Evolutionary conservation across 1,140 invertebrate species (phyloP).

Genomic region (Drosophila cardini): DNA sequence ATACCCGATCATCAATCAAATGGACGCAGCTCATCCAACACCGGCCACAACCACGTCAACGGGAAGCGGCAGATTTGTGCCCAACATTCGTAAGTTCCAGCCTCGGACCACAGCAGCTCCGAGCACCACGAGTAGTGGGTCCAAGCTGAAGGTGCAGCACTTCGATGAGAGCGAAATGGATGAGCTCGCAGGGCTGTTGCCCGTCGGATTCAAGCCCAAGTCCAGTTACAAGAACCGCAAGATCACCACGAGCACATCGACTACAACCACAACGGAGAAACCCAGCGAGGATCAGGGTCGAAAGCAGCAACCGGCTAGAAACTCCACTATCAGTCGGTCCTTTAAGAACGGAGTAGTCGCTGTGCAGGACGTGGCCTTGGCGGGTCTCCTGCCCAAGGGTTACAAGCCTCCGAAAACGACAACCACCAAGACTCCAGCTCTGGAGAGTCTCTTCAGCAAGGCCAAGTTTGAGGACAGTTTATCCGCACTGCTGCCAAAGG

Average conservation of each 20-base stretch:
- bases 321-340: slow-evolving; percentile 80
- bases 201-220: slow-evolving; percentile 87
- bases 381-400: slow-evolving; percentile 87
- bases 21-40: slow-evolving; percentile 62
- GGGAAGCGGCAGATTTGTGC: slow-evolving; percentile 58
- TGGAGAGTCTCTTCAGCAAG: slow-evolving; percentile 70
- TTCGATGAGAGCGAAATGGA: slow-evolving; percentile 89
- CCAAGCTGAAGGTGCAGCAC: slow-evolving; percentile 87
- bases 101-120: slow-evolving; percentile 85
- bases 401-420: slow-evolving; percentile 85
- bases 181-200: slow-evolving; percentile 87
- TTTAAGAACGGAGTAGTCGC: slow-evolving; percentile 73
- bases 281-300: slow-evolving; percentile 25
- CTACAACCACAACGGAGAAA: slow-evolving; percentile 84
- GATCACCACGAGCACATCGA: slow-evolving; percentile 85
- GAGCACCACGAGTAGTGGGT: slow-evolving; percentile 86
- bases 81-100: slow-evolving; percentile 85
- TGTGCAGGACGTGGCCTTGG: slow-evolving; percentile 83
- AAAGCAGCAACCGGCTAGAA: slow-evolving; percentile 66
- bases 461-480: slow-evolving; percentile 76
- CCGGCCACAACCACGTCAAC: slow-evolving; percentile 53
- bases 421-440: slow-evolving; percentile 19
- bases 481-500: slow-evolving; percentile 88
- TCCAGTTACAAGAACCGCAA: slow-evolving; percentile 85
- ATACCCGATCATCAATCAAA: slow-evolving; percentile 84